Evolutionary conservation across 2,113 vertebrate genomes (phyloP).

Genomic region (Mesitornis unicolor): DNA sequence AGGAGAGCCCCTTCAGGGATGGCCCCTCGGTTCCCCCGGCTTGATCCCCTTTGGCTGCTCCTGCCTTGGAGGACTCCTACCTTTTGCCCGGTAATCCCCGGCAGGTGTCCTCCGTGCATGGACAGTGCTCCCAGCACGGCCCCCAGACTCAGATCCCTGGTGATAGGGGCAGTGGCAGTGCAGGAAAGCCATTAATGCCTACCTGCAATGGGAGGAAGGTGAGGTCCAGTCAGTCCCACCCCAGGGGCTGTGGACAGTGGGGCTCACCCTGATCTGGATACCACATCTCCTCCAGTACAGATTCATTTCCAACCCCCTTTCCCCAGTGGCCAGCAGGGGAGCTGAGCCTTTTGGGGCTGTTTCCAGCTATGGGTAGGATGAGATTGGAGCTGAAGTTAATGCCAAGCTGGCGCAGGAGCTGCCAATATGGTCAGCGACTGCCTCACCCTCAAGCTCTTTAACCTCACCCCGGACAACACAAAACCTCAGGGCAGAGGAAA

Average conservation of each 20-base stretch:
- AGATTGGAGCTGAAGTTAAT: neutral
- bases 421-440: no score
- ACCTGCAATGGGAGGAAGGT: neutral
- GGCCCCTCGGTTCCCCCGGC: neutral
- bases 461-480: neutral
- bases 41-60: neutral
- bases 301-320: neutral
- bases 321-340: rapidly evolving
- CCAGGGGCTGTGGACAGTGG: neutral
- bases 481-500: neutral
- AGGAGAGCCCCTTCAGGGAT: rapidly evolving
- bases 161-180: rapidly evolving
- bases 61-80: neutral
- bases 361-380: neutral
- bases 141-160: neutral
- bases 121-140: neutral
- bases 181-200: neutral
- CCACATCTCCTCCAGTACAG: neutral
- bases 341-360: neutral
- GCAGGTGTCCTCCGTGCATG: neutral
- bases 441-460: neutral
- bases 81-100: neutral
- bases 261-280: neutral
- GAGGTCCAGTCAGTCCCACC: neutral
- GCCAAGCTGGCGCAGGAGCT: neutral